These are phyloP conservation scores for Seriola dumerili DNA, from an alignment of 2,113 vertebrate genomes.

Conservation along the genomic window DNA sequence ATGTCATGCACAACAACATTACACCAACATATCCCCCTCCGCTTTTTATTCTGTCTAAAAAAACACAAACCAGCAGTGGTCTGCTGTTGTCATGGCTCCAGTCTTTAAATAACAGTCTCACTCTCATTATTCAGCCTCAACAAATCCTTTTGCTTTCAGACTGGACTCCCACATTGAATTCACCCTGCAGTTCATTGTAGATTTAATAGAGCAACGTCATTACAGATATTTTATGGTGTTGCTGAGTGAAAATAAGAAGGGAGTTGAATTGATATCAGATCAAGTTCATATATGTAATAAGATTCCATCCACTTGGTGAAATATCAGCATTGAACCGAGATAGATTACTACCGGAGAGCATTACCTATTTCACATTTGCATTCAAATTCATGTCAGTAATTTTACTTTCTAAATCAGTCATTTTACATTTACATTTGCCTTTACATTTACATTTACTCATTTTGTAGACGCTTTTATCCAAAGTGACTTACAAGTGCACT, in stretches of 20 bases:
- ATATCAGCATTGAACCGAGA: constrained; percentile 1
- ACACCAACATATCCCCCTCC: constrained; percentile 13
- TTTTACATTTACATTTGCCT: no score
- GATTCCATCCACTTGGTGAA: constrained; percentile 7
- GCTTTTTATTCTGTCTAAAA: constrained; percentile 29
- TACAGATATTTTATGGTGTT: constrained; percentile 41
- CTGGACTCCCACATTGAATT: constrained; percentile 63
- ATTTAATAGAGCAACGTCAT: constrained; percentile 52
- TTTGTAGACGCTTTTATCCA: no score
- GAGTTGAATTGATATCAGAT: constrained; percentile 32
- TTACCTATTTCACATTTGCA: neutral
- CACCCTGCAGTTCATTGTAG: constrained; percentile 37
- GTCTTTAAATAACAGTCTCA: constrained; percentile 78
- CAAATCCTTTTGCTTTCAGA: constrained; percentile 57
- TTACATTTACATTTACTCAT: no score
- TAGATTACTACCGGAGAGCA: neutral
- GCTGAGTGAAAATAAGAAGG: constrained; percentile 21
- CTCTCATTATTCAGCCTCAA: constrained; percentile 72
- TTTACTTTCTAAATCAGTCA: neutral
- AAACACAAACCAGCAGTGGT: constrained; percentile 48
- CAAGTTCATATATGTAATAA: constrained; percentile 1
- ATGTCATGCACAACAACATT: constrained; percentile 15
- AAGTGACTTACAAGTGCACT: no score
- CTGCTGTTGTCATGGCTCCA: constrained; percentile 80
- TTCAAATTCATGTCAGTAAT: neutral